Percentiles rank a stretch among this genome's conserved stretches.
Conservation (phyloP, 1,140 invertebrate species). For the Drosophila kohkoa region DNA sequence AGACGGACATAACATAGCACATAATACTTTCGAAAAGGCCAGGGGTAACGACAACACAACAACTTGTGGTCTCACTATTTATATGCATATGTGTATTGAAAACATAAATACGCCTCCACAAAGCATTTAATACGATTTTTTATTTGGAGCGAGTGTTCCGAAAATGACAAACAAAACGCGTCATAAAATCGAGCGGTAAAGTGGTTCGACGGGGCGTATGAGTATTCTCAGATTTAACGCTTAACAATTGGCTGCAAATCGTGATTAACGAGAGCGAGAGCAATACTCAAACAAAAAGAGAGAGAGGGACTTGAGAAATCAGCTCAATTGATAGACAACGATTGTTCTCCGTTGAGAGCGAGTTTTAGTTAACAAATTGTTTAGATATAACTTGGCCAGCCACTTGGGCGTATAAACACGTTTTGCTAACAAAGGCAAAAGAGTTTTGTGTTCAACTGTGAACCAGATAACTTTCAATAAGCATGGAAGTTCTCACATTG, state of each 20-base stretch:
- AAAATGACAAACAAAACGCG: slow-evolving; percentile 40
- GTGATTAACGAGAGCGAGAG: slow-evolving; percentile 66
- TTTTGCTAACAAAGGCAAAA: slow-evolving; percentile 67
- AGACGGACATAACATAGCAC: slow-evolving; percentile 42
- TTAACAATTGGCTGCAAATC: slow-evolving; percentile 66
- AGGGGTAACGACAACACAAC: slow-evolving; percentile 55
- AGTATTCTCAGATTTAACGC: slow-evolving; percentile 23
- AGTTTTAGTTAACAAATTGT: slow-evolving; percentile 33
- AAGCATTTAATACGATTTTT: slow-evolving; percentile 33
- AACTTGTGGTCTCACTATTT: slow-evolving; percentile 44
- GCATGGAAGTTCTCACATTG: slow-evolving; percentile 8
- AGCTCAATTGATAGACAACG: slow-evolving; percentile 64
- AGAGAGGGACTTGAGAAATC: slow-evolving; percentile 31
- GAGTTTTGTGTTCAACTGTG: slow-evolving; percentile 49
- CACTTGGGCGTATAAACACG: slow-evolving; percentile 70
- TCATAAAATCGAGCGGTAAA: slow-evolving; percentile 26
- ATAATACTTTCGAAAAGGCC: slow-evolving; percentile 70
- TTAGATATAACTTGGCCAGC: slow-evolving; percentile 40
- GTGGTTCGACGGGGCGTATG: not conserved
- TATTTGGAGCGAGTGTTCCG: slow-evolving; percentile 17
- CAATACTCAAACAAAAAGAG: slow-evolving; percentile 37
- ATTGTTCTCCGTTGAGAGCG: slow-evolving; percentile 57
- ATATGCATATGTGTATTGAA: slow-evolving; percentile 25
- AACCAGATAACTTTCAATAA: slow-evolving; percentile 40
- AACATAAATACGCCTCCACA: slow-evolving; percentile 56